Evolutionary conservation across 2,113 vertebrate species (phyloP), one percentile per base, ranked within the genome.

Genomic region (Halichoeres trimaculatus): DNA sequence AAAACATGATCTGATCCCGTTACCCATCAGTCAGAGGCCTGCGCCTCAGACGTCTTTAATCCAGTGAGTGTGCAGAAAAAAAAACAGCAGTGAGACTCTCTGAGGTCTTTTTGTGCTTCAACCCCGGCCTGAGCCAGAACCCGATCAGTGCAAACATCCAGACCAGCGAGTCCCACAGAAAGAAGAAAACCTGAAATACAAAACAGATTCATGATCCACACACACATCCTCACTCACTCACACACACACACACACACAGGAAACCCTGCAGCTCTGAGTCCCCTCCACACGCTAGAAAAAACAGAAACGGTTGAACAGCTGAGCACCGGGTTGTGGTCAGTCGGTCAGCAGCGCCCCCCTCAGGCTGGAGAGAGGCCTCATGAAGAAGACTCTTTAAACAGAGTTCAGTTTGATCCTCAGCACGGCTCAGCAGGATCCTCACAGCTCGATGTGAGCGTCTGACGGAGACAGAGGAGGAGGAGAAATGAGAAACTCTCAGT

Each of bases 321-420:
- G 10, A 30, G 58, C 47, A 1, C 35, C 59, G 70, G 54, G 45
- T 26, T 58, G 79, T 45, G 70, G 67, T 76, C 66, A 51, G 60
- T 47, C 16, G n/a, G 47, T 66, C 81, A 40, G 67, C 63, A 60
- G 70, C 45, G 48, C 64, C 26, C 22, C 10, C 57, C 57, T 9
- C 6, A 47, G 77, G 59, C 57, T 16, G 10, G 40, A 36, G 74
- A 76, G 72, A 45, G 74, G 65, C 66, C 40, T 54, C 43, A 34
- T 35, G 79, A 70, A 82, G 71, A 70, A 20, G 72, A 90, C 93
- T 93, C 93, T 92, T 93, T 90, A 91, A 94, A 93, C 93, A 94
- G 92, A 93, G 90, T 86, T 63, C 55, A 38, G 65, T 68, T 61
- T 56, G 8, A 54, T 36, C 45, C n/a, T 52, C 40, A 5, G 55